Evolutionary conservation across 2,113 vertebrate species (phyloP).

Genomic region (Mus spicilegus): DNA sequence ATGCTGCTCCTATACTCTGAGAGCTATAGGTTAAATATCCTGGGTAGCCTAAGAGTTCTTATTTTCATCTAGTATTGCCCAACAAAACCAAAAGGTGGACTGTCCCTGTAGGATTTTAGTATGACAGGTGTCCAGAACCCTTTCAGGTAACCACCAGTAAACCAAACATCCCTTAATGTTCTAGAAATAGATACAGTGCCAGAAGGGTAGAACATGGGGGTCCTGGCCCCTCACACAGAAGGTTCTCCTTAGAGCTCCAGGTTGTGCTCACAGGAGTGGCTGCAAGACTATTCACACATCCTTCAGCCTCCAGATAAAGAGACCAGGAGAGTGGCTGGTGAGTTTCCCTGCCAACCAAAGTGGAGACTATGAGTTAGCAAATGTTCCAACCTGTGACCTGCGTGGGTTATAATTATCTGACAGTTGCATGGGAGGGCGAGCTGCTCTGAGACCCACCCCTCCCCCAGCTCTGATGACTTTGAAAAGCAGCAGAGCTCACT

Average conservation of each 20-base stretch:
- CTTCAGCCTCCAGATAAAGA: neutral
- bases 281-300: accelerated
- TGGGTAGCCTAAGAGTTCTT: neutral
- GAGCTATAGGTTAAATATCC: neutral
- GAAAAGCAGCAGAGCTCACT: conserved; percentile 62
- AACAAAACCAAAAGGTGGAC: neutral
- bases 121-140: neutral
- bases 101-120: neutral
- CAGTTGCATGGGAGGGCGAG: neutral
- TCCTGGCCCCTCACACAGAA: neutral
- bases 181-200: neutral
- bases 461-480: neutral
- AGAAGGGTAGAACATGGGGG: no score
- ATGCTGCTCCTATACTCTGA: no score
- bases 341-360: accelerated
- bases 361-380: neutral
- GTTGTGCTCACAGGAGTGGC: accelerated
- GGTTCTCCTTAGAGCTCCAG: neutral
- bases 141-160: neutral
- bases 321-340: neutral
- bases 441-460: neutral
- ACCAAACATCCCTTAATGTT: neutral
- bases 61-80: neutral
- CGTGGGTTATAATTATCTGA: neutral
- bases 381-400: no score